Conservation (phyloP, 2,113 vertebrate genomes). For the Puffinus mauretanicus region DNA sequence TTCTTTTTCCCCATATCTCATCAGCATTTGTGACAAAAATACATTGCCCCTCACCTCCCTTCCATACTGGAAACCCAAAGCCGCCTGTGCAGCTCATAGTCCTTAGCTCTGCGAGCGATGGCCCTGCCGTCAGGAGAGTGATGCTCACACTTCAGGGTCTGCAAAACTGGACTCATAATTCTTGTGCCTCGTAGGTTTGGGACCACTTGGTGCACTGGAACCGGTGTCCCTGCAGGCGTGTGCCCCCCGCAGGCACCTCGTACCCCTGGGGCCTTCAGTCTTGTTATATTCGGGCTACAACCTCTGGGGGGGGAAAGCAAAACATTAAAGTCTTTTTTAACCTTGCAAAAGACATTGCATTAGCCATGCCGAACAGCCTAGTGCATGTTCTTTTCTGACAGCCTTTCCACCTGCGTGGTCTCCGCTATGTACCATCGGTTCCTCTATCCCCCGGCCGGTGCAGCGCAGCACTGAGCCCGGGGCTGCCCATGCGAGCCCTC, state of each 20-base stretch:
- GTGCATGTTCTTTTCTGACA: background rate
- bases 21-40: background rate
- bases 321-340: background rate
- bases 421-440: background rate
- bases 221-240: accelerated
- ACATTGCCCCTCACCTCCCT: background rate
- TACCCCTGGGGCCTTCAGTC: background rate
- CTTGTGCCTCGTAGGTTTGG: background rate
- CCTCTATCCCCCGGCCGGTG: background rate
- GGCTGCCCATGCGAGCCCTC: background rate
- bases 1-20: background rate
- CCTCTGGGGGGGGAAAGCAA: background rate
- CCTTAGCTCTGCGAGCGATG: background rate
- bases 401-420: background rate
- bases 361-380: background rate
- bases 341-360: background rate
- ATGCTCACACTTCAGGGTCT: background rate
- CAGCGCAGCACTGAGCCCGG: accelerated
- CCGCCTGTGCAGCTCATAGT: background rate
- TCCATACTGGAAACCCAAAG: background rate
- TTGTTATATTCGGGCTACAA: accelerated
- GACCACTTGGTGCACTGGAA: background rate
- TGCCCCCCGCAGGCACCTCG: background rate
- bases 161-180: background rate
- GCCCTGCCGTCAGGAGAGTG: too few relatives aligned